Evolutionary conservation across 2,888 invertebrate species (phyloP).

Genomic region (Orthonevra nobilis): DNA sequence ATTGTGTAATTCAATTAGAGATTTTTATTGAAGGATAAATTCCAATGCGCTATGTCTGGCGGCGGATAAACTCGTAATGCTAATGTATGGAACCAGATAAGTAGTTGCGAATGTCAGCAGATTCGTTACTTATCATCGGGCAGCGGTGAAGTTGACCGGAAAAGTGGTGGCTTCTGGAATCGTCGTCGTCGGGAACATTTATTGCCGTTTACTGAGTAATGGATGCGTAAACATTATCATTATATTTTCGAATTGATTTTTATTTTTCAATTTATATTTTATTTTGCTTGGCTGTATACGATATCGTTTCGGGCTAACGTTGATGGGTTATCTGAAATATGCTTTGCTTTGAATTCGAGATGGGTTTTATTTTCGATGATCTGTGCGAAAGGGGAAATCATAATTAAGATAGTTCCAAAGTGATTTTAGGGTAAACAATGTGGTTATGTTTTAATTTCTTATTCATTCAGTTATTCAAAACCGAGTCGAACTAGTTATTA

Average conservation of each 20-base stretch:
- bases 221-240: slow-evolving; percentile 59
- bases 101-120: slow-evolving; percentile 62
- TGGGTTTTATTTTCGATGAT: slow-evolving; percentile 29
- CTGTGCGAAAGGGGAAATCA: neutral
- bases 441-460: neutral
- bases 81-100: slow-evolving; percentile 53
- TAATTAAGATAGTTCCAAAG: slow-evolving; percentile 22
- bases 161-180: neutral
- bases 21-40: slow-evolving; percentile 57
- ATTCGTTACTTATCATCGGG: slow-evolving; percentile 17
- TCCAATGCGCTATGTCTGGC: slow-evolving; percentile 29
- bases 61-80: slow-evolving; percentile 39
- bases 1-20: slow-evolving; percentile 60
- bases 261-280: slow-evolving; percentile 21
- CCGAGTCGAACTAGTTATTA: no score
- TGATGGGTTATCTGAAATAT: slow-evolving; percentile 32
- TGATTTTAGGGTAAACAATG: neutral
- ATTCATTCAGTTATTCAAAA: slow-evolving; percentile 2
- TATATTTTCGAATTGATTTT: slow-evolving; percentile 56
- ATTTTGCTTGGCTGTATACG: slow-evolving; percentile 18
- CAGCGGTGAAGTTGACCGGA: slow-evolving; percentile 16
- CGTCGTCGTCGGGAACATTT: slow-evolving; percentile 26
- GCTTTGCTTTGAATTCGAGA: neutral
- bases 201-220: slow-evolving; percentile 55
- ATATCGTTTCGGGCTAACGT: slow-evolving; percentile 32